Conservation (phyloP, 2,888 invertebrate genomes). For the Brenthis daphne region DNA sequence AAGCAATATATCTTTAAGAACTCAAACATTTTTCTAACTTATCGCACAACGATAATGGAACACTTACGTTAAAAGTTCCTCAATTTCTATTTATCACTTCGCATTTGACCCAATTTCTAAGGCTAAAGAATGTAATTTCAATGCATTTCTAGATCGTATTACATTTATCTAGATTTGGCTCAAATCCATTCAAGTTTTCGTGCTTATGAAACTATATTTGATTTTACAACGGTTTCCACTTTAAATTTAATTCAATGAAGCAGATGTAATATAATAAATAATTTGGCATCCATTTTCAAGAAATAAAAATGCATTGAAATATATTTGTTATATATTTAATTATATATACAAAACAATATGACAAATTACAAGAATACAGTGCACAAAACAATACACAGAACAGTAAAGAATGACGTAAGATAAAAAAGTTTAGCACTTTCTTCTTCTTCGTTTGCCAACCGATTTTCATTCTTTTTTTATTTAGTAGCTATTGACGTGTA, state of each 20-base stretch:
- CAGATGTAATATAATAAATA: neutral
- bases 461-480: too few relatives aligned
- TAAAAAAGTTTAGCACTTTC: too few relatives aligned
- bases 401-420: too few relatives aligned
- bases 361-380: too few relatives aligned
- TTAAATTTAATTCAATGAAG: neutral
- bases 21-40: neutral
- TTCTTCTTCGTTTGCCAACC: too few relatives aligned
- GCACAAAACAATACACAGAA: too few relatives aligned
- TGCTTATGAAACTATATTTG: neutral
- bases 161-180: constrained; percentile 1
- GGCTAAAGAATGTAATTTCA: neutral
- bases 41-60: neutral
- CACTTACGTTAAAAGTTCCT: neutral
- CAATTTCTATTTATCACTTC: neutral
- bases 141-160: neutral
- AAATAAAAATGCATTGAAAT: too few relatives aligned
- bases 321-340: too few relatives aligned
- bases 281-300: too few relatives aligned
- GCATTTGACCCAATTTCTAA: constrained; percentile 3
- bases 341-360: too few relatives aligned
- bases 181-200: neutral
- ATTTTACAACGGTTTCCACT: neutral
- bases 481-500: too few relatives aligned
- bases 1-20: neutral